These are phyloP conservation scores for Plagodis pulveraria DNA, from an alignment of 2,888 invertebrate genomes.

Conservation along the genomic window DNA sequence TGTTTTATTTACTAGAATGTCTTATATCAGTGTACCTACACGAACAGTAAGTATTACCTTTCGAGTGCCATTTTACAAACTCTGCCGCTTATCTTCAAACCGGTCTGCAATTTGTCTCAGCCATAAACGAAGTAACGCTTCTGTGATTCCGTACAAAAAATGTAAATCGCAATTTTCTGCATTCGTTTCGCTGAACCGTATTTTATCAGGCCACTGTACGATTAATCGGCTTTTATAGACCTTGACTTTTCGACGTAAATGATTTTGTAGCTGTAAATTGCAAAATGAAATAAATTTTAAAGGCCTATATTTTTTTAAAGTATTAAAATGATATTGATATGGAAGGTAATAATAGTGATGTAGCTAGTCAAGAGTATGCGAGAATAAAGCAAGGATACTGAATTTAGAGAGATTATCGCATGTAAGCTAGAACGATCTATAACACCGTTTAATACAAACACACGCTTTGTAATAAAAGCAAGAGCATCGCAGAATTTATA, in stretches of 20 bases:
- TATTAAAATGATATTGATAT: background rate
- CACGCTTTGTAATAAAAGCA: slow-evolving; percentile 69
- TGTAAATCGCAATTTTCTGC: slow-evolving; percentile 29
- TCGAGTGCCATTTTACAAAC: slow-evolving; percentile 6
- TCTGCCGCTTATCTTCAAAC: slow-evolving; percentile 15
- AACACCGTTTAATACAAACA: slow-evolving; percentile 53
- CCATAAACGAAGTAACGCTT: slow-evolving; percentile 29
- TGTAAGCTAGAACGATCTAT: slow-evolving; percentile 25
- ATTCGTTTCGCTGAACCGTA: slow-evolving; percentile 26
- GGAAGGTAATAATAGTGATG: background rate
- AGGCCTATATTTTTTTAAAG: too few species aligned
- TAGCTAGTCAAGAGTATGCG: background rate
- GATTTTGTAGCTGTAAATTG: slow-evolving; percentile 16
- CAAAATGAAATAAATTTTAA: too few species aligned
- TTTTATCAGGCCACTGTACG: slow-evolving; percentile 28
- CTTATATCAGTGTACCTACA: background rate
- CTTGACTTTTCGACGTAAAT: slow-evolving; percentile 18
- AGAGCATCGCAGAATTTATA: slow-evolving; percentile 70
- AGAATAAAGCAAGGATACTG: slow-evolving; percentile 2
- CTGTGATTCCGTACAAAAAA: slow-evolving; percentile 25
- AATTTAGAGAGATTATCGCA: slow-evolving; percentile 9
- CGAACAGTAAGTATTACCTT: background rate
- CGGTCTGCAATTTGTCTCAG: slow-evolving; percentile 22
- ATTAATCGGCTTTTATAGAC: slow-evolving; percentile 23
- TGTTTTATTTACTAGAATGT: too few species aligned